Conservation (phyloP, 37 sponge, comb jelly and placozoan genomes). For the Beroe ovata region DNA sequence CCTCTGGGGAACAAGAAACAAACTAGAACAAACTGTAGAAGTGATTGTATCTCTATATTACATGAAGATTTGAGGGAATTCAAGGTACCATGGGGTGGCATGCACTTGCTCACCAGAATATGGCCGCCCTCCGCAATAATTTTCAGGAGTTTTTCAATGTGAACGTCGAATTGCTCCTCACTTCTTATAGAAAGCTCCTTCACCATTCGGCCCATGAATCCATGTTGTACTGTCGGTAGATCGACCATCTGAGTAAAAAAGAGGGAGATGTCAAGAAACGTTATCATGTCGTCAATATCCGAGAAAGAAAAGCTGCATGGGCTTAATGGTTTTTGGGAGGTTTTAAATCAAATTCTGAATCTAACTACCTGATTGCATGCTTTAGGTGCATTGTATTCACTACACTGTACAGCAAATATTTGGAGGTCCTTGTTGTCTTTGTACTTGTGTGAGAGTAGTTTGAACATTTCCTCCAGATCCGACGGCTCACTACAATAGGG, state of each 20-base stretch:
- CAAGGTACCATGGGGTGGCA: too few species aligned
- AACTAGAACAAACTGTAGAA: not conserved
- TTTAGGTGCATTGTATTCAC: constrained; percentile 57
- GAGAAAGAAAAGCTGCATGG: too few species aligned
- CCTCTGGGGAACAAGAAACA: too few species aligned
- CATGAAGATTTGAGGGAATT: constrained; percentile 1
- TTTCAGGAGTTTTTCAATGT: constrained; percentile 7
- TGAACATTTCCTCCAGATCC: constrained; percentile 51
- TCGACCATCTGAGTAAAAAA: constrained; percentile 2
- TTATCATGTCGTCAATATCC: too few species aligned
- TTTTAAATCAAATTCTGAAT: too few species aligned
- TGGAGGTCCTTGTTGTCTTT: constrained; percentile 34
- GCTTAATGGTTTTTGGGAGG: too few species aligned
- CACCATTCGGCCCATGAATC: constrained; percentile 44
- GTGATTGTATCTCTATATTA: not conserved
- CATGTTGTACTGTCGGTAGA: constrained; percentile 35
- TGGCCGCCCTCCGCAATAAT: constrained; percentile 37
- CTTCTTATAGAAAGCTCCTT: constrained; percentile 16
- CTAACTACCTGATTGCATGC: not conserved
- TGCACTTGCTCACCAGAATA: constrained; percentile 46
- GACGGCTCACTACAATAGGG: not conserved
- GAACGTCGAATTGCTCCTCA: constrained; percentile 34
- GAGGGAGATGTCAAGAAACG: not conserved
- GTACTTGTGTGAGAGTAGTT: constrained; percentile 32
- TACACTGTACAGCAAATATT: constrained; percentile 43